A percentile compares a stretch with the other conserved stretches of the same genome.
These are phyloP conservation scores for Paratrypauchen microcephalus DNA, from an alignment of 2,797 vertebrate genomes.

Conservation along the genomic window DNA sequence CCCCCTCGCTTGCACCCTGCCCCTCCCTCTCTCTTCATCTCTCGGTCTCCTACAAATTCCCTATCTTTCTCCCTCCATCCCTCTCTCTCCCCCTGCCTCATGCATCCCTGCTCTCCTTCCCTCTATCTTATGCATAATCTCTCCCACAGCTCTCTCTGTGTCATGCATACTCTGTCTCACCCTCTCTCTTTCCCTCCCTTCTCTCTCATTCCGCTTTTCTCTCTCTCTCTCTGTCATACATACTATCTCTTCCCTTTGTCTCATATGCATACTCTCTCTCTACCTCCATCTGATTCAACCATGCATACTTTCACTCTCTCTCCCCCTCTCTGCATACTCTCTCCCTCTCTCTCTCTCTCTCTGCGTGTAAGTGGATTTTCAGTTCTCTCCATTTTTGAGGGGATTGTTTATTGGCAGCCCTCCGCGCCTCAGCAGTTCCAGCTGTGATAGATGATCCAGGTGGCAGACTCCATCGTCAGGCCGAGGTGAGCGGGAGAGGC, in stretches of 20 bases:
- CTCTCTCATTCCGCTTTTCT: not conserved
- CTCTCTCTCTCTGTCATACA: not conserved
- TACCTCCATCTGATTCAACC: not conserved
- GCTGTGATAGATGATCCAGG: slow-evolving; percentile 77
- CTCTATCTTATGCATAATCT: not conserved
- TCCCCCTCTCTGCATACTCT: not conserved
- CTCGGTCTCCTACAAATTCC: too few species aligned
- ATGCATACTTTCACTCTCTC: not conserved
- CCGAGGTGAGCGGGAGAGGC: slow-evolving; percentile 36
- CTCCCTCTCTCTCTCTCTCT: slow-evolving; percentile 32
- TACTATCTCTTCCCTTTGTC: not conserved
- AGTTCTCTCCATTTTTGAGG: slow-evolving; percentile 63
- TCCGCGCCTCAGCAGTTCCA: slow-evolving; percentile 75
- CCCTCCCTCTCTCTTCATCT: not conserved
- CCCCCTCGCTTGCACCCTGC: not conserved
- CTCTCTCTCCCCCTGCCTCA: slow-evolving; percentile 14
- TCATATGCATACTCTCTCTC: not conserved
- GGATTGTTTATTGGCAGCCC: slow-evolving; percentile 77
- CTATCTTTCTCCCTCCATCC: not conserved
- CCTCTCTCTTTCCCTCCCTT: not conserved
- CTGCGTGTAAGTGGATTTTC: slow-evolving; percentile 65
- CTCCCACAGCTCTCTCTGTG: too few species aligned
- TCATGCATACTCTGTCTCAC: not conserved
- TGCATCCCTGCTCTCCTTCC: not conserved
- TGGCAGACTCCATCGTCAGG: slow-evolving; percentile 64